A percentile compares a stretch with the other conserved stretches of the same genome.
These are phyloP conservation scores for Liolophura sinensis DNA, from an alignment of 1,140 invertebrate species.

Conservation along the genomic window DNA sequence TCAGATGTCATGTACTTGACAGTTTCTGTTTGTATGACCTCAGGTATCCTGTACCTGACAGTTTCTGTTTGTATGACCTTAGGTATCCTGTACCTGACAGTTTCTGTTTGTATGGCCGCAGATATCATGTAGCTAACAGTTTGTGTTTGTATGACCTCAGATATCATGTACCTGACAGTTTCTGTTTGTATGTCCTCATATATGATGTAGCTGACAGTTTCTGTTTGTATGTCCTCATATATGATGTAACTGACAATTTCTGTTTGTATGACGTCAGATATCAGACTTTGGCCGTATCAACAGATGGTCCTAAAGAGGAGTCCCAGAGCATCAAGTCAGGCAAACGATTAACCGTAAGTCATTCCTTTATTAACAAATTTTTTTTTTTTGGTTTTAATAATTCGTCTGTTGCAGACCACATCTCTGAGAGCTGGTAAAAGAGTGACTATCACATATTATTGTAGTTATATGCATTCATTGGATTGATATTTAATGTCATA, in stretches of 20 bases:
- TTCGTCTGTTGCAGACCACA: neutral
- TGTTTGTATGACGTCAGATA: slow-evolving; percentile 35
- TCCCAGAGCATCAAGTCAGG: slow-evolving; percentile 55
- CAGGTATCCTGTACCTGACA: too few relatives aligned
- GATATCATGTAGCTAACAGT: neutral
- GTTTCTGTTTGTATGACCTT: too few relatives aligned
- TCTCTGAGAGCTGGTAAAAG: too few relatives aligned
- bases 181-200: too few relatives aligned
- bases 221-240: neutral
- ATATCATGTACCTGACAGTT: slow-evolving; percentile 27
- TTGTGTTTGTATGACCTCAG: slow-evolving; percentile 11
- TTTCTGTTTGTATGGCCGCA: too few relatives aligned
- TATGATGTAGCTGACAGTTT: too few relatives aligned
- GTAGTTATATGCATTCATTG: too few relatives aligned
- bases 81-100: too few relatives aligned
- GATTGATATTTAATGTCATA: too few relatives aligned
- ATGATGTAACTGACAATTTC: neutral
- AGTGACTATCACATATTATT: too few relatives aligned
- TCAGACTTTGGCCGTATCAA: slow-evolving; percentile 59
- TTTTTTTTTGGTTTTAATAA: neutral
- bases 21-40: too few relatives aligned
- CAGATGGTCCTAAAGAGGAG: slow-evolving; percentile 53
- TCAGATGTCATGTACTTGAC: too few relatives aligned
- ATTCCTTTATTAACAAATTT: neutral
- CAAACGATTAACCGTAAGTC: slow-evolving; percentile 56